phyloP scores from a whole-genome alignment of 2,113 vertebrate genomes.

The Pelobates fuscus region DNA sequence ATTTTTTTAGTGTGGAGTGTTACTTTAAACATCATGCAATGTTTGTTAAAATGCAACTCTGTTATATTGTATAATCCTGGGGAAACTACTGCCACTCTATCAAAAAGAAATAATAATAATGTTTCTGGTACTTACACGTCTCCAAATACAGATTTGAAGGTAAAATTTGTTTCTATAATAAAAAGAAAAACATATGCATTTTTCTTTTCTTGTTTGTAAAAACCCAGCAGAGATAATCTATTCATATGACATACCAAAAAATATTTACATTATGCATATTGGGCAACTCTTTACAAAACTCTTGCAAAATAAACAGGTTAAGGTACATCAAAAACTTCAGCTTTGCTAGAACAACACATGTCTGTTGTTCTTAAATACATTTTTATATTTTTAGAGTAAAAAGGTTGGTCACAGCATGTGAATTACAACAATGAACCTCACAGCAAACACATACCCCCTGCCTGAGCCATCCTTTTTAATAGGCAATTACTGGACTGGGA shows the following conservation, averaged over 20 bases:
- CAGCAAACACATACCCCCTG: conserved; percentile 45
- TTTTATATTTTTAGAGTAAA: conserved; percentile 34
- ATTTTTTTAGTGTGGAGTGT: too few species aligned
- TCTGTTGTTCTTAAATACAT: conserved; percentile 37
- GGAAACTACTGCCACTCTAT: too few species aligned
- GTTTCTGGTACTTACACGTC: too few species aligned
- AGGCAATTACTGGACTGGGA: conserved; percentile 46
- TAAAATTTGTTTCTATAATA: too few species aligned
- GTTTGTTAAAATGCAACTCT: too few species aligned
- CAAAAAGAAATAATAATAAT: too few species aligned
- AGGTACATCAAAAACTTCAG: conserved; percentile 10
- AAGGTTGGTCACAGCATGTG: conserved; percentile 46
- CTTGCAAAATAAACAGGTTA: conserved; percentile 23
- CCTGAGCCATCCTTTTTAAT: conserved; percentile 31
- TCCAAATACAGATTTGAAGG: too few species aligned
- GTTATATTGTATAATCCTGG: too few species aligned
- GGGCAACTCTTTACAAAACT: not conserved
- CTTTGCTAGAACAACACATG: conserved; percentile 14
- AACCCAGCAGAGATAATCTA: not conserved
- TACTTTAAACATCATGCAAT: too few species aligned
- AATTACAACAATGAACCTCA: conserved; percentile 42
- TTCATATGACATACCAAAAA: not conserved
- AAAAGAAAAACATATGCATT: too few species aligned
- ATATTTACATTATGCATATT: not conserved
- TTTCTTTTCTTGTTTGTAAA: too few species aligned